Evolutionary conservation across 37 sponge, comb jelly and placozoan genomes (phyloP), one percentile per base, ranked within the genome.

Genomic region (Hormiphora californensis): DNA sequence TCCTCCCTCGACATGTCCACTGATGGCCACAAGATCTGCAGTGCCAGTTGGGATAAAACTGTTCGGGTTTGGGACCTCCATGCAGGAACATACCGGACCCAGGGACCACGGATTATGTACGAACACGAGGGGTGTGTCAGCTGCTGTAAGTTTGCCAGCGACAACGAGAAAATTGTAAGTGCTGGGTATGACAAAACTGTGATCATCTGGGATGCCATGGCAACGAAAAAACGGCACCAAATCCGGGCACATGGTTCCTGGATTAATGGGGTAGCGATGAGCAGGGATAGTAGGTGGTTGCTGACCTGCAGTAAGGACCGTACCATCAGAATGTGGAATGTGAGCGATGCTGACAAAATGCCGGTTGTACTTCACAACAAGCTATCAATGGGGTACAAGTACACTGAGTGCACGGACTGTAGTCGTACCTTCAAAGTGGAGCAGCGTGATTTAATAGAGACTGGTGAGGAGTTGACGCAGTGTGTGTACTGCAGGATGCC

Each of bases 111-210:
- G 40, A 69, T 88, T 30, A 86, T 96, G 39, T 32, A 61, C 17
- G 86, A 87, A 28, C 96, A 96, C 87, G 92, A 92, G 41, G 96
- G 96, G n/a, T 93, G 90, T 89, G 92, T 96, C 54, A 96, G 94
- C 62, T 59, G 73, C 35, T 94, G 96, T 88, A 40, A 43, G 41
- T 93, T 90, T 62, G 90, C 91, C 11, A 49, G 28, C 3, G 93
- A 94, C 35, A 73, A 73, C 25, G 17, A 73, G 35, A 73, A 73
- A 40, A 73, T 73, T 41, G 46, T 73, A 1, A 73, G 81, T 73
- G 81, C 46, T 40, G 81, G 81, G 9, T 73, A 41, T 73, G 81
- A 73, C 23, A 73, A 73, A 41, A 41, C 35, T 15, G 46, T 73
- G 1, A 33, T 73, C 7, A 73, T 73, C 23, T 73, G 81, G 81